phyloP scores from a whole-genome alignment of 2,888 invertebrate genomes.

The Pandemis cinnamomeana region DNA sequence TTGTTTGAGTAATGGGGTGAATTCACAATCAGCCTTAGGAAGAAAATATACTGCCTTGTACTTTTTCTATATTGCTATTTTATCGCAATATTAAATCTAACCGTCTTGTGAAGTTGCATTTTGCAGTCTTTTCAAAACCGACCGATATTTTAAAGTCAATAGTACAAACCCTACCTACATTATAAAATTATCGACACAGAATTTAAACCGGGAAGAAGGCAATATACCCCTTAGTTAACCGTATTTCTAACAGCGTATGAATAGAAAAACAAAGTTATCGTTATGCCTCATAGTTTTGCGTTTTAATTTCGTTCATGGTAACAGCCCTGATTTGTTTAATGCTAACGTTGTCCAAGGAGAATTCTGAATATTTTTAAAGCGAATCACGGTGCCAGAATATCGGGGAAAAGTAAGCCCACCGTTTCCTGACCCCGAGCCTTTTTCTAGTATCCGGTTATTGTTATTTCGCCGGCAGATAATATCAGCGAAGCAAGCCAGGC shows the following conservation, averaged over 20 bases:
- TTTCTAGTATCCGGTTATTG: slow-evolving; percentile 18
- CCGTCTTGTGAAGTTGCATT: background rate
- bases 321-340: too few relatives aligned
- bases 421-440: slow-evolving; percentile 20
- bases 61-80: background rate
- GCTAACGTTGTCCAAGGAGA: background rate
- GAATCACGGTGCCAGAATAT: background rate
- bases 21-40: background rate
- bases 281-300: too few relatives aligned
- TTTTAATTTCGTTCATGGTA: too few relatives aligned
- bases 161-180: background rate
- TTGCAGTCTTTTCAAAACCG: background rate
- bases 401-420: slow-evolving; percentile 1
- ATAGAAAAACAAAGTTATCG: too few relatives aligned
- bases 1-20: slow-evolving; percentile 9
- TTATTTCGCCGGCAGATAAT: slow-evolving; percentile 25
- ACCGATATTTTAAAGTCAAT: background rate
- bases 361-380: background rate
- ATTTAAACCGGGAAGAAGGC: too few relatives aligned
- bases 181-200: background rate
- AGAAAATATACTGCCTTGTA: background rate
- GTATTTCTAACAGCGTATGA: too few relatives aligned
- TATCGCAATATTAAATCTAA: background rate
- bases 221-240: too few relatives aligned
- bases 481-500: slow-evolving; percentile 19